Evolutionary conservation across 1,140 invertebrate genomes (phyloP), one percentile per base, ranked within the genome.

Genomic region (Bombus sylvicola): DNA sequence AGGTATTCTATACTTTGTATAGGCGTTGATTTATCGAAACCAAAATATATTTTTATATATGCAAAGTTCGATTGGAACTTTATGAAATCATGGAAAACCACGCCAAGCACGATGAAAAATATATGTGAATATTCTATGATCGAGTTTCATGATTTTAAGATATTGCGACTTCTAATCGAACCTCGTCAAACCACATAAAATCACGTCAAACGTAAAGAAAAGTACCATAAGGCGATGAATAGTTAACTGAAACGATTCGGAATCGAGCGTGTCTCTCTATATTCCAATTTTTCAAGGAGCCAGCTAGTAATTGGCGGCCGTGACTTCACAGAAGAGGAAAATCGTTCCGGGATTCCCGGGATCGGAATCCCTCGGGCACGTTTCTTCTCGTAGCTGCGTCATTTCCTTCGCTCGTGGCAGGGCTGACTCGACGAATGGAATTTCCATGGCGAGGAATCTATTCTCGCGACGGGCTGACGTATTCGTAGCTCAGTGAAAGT

Each of bases 401-500:
- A 78, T 37, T 81, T 83, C 75, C 62, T 39, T 79, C 85, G 37
- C 64, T 31, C 53, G 43, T 69, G 75, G 82, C 53, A 43, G 71
- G 37, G 10, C 34, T 37, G 76, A 57, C 53, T 62, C 41, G 47
- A 85, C 86, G 88, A 82, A 86, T 83, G 83, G 77, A 84, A 89
- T 88, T 88, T 89, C 87, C 83, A 78, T 74, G 83, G 64, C 83
- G 39, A 64, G 83, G 69, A 86, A 86, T 89, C 83, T 79, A 89
- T 88, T 89, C 86, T 88, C 83, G 83, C 77, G 39, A 59, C 43
- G 62, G 57, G 81, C 47, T 86, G 83, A 89, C 87, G 79, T 88
- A 88, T 86, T 86, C 88, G 86, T 74, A 78, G 78, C 81, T 90
- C 78, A 88, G 43, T 75, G 87, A 90, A 80, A 90, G 86, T 90